phyloP scores from a whole-genome alignment of 2,113 vertebrate genomes.

The Phyllostomus discolor region DNA sequence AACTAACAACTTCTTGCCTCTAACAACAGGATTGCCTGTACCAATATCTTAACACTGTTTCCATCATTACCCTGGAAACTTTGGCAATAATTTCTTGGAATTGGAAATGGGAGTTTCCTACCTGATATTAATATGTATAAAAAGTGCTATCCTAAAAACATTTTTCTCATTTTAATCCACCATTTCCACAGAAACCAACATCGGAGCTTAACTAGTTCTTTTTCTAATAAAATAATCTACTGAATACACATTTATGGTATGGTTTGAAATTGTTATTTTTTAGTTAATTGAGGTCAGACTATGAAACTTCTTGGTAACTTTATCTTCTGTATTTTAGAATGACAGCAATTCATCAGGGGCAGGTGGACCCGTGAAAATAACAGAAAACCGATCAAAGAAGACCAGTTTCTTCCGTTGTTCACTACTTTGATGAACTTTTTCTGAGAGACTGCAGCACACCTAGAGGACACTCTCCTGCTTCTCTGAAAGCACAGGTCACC shows the following conservation, averaged over 20 bases:
- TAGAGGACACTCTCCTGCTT: conserved; percentile 83
- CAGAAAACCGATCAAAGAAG: conserved; percentile 96
- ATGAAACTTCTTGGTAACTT: conserved; percentile 30
- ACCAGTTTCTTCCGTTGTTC: conserved; percentile 95
- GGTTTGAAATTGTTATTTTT: neutral
- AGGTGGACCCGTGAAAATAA: conserved; percentile 93
- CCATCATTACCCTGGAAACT: conserved; percentile 1
- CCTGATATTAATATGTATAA: conserved; percentile 1
- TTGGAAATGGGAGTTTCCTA: neutral
- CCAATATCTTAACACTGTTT: neutral
- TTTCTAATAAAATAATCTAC: neutral
- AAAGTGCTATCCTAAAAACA: neutral
- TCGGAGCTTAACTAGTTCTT: neutral
- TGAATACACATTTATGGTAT: neutral
- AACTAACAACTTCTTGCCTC: neutral
- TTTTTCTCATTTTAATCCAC: neutral
- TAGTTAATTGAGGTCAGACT: neutral
- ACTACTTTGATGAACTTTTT: conserved; percentile 88
- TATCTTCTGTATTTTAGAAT: conserved; percentile 80
- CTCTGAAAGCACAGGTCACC: conserved; percentile 85
- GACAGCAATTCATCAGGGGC: conserved; percentile 88
- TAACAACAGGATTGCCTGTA: neutral
- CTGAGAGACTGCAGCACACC: conserved; percentile 83
- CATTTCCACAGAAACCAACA: neutral
- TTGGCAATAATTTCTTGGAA: conserved; percentile 34